Evolutionary conservation across 1,140 invertebrate species (phyloP), one percentile per base, ranked within the genome.

Genomic region (Cryptotermes secundus): DNA sequence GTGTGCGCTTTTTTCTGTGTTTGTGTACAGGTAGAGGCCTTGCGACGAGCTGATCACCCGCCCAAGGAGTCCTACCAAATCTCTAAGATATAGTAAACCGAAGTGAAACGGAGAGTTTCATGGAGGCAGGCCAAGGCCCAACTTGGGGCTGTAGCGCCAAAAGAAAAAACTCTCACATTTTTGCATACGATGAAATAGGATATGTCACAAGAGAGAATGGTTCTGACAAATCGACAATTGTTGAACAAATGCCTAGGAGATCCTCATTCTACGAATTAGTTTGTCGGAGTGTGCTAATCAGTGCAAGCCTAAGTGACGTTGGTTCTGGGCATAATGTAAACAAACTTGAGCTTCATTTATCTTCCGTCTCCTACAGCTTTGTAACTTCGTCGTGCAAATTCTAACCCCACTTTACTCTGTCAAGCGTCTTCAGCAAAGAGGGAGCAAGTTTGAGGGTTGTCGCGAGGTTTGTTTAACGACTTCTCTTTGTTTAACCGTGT

Each of bases 371-470:
- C 59, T 26, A n/a, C 59, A 31, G 59, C 26, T 31, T 72, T 31
- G 59, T 26, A 72, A 72, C 26, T 72, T 72, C 59, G 59, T 31
- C 59, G 26, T 72, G 31, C 59, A 72, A 72, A 72, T 72, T n/a
- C 59, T 31, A 72, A 72, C 59, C 59, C 31, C 26, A n/a, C 59
- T 72, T 72, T 72, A 72, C 59, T n/a, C 59, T n/a, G 59, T n/a
- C 59, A 31, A 14, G 59, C 59, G 59, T 72, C n/a, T 72, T 72
- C 59, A 6, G n/a, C 16, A 9, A 31, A 31, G 24, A 6, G 12
- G 22, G 6, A 31, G 59, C 26, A 31, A 72, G 45, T 49, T 49
- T 22, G 14, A 49, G 59, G 59, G 59, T 72, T 72, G 59, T 72
- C 59, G 6, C n/a, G 59, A 22, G n/a, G 59, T 72, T 72, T 72